phyloP scores from a whole-genome alignment of 2,888 invertebrate species.

The Rhaphigaster nebulosa region DNA sequence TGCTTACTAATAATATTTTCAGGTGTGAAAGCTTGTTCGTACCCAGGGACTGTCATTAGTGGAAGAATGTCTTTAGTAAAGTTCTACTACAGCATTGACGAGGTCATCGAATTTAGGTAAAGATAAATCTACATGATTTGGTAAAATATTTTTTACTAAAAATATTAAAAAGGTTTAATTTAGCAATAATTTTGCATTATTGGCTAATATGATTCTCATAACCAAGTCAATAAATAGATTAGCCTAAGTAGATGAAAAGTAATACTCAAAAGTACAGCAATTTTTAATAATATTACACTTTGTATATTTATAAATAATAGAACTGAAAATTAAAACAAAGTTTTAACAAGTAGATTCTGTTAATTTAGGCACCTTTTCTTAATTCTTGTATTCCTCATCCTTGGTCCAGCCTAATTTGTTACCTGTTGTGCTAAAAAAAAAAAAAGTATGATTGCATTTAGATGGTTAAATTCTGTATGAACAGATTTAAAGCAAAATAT shows the following conservation, averaged over 20 bases:
- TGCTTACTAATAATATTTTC: slow-evolving; percentile 59
- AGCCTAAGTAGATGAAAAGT: background rate
- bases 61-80: slow-evolving; percentile 89
- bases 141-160: background rate
- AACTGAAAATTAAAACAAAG: background rate
- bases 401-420: background rate
- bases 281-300: background rate
- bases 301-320: background rate
- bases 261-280: background rate
- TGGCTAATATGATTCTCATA: background rate
- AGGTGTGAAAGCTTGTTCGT: slow-evolving; percentile 87
- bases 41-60: slow-evolving; percentile 88
- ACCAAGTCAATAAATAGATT: background rate
- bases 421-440: too few relatives aligned
- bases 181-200: background rate
- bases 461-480: background rate
- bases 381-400: background rate
- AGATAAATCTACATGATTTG: background rate
- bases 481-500: background rate
- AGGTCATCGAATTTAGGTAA: slow-evolving; percentile 81
- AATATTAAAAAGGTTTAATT: background rate
- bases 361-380: background rate
- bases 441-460: background rate
- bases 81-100: slow-evolving; percentile 89
- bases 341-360: background rate